Evolutionary conservation across 1,140 invertebrate genomes (phyloP), one percentile per base, ranked within the genome.

Genomic region (Papilio aristodemus): DNA sequence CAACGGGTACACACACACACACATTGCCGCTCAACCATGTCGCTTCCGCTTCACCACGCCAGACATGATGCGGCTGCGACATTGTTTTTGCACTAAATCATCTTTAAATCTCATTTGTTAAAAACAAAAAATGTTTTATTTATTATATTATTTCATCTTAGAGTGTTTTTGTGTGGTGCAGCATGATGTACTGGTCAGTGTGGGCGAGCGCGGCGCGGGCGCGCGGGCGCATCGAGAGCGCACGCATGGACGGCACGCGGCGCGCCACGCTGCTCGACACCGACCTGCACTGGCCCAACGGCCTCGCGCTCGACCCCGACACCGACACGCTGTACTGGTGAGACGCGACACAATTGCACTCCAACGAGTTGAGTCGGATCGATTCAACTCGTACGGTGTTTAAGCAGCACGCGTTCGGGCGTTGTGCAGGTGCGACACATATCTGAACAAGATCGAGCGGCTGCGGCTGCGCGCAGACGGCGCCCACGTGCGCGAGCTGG

Each of bases 271-370:
- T 95, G 43, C 77, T 94, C 0, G 89, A 88, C 38, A 84, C 90
- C 2, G 90, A 94, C 6, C 73, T 98, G 70, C 91, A 94, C 50
- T 98, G 96, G 96, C 98, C 98, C 1, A 96, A 95, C 91, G 97
- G 97, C 13, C 91, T 99, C 13, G 95, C 96, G n/a, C n/a, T n/a
- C n/a, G n/a, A n/a, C n/a, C n/a, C 94, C 73, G 93, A 94, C 17
- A 94, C 93, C 19, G 93, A 95, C 27, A 92, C 94, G 70, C 91
- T 95, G 3, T 95, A 96, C 76, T 97, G 98, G 94, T 94, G 87
- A 60, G 73, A 13, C 10, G 39, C 14, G n/a, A n/a, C 3, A 43
- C 41, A 11, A 39, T 4, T 3, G 10, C 1, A n/a, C 39, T n/a
- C 39, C 11, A 41, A 13, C 41, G 38, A n/a, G 6, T 32, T 32